Conservation (phyloP, 2,888 invertebrate genomes). For the Nephrotoma appendiculata region DNA sequence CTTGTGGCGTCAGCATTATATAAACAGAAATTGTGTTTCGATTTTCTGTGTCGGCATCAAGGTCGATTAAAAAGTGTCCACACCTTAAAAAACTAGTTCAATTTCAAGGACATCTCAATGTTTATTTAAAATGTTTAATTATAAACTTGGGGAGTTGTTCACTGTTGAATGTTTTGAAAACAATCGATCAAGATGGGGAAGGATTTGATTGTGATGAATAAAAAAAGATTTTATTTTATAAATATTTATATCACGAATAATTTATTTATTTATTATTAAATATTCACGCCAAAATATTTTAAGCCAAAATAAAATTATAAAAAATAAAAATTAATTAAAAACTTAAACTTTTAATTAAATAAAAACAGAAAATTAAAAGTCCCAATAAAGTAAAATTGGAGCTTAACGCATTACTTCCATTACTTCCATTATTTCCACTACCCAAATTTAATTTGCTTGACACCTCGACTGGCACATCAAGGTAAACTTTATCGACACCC, state of each 20-base stretch:
- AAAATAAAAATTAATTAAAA: not conserved
- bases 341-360: not conserved
- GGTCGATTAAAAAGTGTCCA: too few species aligned
- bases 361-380: not conserved
- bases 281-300: not conserved
- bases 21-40: too few species aligned
- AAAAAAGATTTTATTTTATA: too few species aligned
- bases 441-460: constrained; percentile 35
- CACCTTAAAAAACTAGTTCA: too few species aligned
- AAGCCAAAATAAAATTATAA: not conserved
- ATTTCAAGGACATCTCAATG: too few species aligned
- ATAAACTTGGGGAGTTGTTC: too few species aligned
- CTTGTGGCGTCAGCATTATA: too few species aligned
- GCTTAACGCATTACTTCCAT: not conserved
- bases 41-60: too few species aligned
- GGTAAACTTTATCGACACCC: constrained; percentile 52
- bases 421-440: constrained; percentile 16
- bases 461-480: constrained; percentile 60
- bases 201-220: too few species aligned
- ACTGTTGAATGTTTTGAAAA: too few species aligned
- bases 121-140: too few species aligned
- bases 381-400: constrained; percentile 8
- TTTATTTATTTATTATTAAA: not conserved
- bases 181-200: too few species aligned
- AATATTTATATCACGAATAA: not conserved